Evolutionary conservation across 53 echinoderm and acorn worm species (phyloP), one percentile per base, ranked within the genome.

Genomic region (Henricia sp.): DNA sequence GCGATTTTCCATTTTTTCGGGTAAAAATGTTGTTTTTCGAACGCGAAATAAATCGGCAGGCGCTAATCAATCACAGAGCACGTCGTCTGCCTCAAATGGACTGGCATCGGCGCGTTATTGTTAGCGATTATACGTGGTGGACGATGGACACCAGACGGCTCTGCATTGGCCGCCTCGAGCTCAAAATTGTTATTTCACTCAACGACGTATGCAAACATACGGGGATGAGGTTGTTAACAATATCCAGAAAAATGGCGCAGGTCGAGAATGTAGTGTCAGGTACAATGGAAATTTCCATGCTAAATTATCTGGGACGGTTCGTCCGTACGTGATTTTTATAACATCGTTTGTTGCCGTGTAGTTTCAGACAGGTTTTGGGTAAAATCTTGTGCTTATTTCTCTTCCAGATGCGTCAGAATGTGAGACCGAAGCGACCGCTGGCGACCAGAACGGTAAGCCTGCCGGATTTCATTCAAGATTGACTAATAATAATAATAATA

Each of bases 201-300:
- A 8, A 2, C 12, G 37, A 37, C 19, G 39, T 4, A 0, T 17
- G 3, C 13, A 67, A 17, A 1, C 2, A 10, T 52, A 51, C 52
- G 72, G 2, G 32, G 35, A 52, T 14, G 34, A 80, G 80, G 80
- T 80, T 48, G 38, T 24, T 25, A 39, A 59, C 42, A 27, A 56
- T 29, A 59, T 27, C 29, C 25, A 76, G 25, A 86, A 77, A 86
- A 86, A 84, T 84, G 84, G 84, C 84, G 84, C 84, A 84, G 40
- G 84, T 84, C 60, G 71, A 71, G 48, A 58, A 67, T 16, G 37
- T 72, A 28, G 57, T 57, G 71, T 34, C 71, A 58, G 84, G 84
- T 84, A 56, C n/a, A 70, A 44, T 84, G 84, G 72, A 84, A 71
- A 57, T 40, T 84, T 84, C 72, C 84, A 84, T 37, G 32, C n/a